Evolutionary conservation across 2,888 invertebrate species (phyloP), one percentile per base, ranked within the genome.

Genomic region (Tiliacea citrago): DNA sequence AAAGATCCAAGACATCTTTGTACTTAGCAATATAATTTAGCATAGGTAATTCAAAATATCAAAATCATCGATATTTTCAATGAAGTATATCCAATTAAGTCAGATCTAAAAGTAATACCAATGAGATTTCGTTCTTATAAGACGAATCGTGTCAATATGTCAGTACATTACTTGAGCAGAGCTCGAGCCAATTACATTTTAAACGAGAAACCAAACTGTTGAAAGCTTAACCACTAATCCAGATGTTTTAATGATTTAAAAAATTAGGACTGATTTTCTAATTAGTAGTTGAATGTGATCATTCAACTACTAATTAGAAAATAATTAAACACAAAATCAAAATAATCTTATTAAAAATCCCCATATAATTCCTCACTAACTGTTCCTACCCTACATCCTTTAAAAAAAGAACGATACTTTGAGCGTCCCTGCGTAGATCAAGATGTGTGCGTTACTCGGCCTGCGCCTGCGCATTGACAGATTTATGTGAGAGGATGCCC

Each of bases 401-500:
- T 61, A 45, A 69, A 58, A 45, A 69, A 77, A 84, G 75, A 79
- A 8, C 45, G n/a, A 21, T 35, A 57, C 42, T 72, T 67, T 83
- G 73, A 66, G 78, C 76, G 73, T 60, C 78, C 60, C 70, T 68
- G 65, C 78, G 84, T 87, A 90, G 92, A 93, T 95, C 95, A 93
- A 95, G 95, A 95, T 94, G 95, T 94, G 95, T 94, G 94, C 94
- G 91, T 94, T 94, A 94, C 94, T 88, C 91, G 68, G 67, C 35
- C 60, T 65, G 94, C 93, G 92, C 92, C 83, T 88, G 86, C 79
- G 74, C 85, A 87, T 90, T 89, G 95, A 95, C 95, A 95, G 95
- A 96, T 96, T 96, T 96, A 96, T 95, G 96, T 94, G 95, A 92
- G 94, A 94, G 94, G 91, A 88, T 79, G 60, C 68, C 57, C 73